Percentiles rank a stretch among this genome's conserved stretches.
phyloP scores from a whole-genome alignment of 2,888 invertebrate genomes.

The Epinotia brunnichana region DNA sequence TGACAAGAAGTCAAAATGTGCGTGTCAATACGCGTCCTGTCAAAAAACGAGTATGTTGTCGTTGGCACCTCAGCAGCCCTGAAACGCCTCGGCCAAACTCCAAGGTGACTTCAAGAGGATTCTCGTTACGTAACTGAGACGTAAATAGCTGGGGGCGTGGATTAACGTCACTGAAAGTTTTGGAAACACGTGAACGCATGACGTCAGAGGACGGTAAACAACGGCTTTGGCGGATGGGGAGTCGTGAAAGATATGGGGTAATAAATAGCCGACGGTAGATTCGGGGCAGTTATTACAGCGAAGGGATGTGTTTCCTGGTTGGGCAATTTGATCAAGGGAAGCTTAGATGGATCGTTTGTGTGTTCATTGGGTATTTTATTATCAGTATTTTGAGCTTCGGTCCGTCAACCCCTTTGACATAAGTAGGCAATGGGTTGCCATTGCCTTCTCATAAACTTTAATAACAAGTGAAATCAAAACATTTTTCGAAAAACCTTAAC shows the following conservation, averaged over 20 bases:
- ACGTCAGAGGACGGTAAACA: constrained; percentile 19
- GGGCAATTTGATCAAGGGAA: neutral
- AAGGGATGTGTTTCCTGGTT: neutral
- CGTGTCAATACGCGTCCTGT: no score
- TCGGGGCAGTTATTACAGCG: neutral
- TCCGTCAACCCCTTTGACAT: neutral
- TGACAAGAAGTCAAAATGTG: no score
- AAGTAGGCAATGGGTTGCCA: neutral
- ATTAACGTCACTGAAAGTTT: constrained; percentile 32
- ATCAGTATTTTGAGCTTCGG: neutral
- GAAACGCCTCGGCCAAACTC: constrained; percentile 31
- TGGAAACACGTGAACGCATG: constrained; percentile 5
- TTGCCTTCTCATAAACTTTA: no score
- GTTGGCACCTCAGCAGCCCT: neutral
- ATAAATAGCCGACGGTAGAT: neutral
- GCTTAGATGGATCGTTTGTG: neutral
- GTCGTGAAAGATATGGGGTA: neutral
- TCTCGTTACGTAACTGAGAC: constrained; percentile 31
- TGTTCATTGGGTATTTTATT: neutral
- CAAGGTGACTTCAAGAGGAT: constrained; percentile 41
- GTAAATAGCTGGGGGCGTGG: constrained; percentile 36
- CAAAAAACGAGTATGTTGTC: neutral
- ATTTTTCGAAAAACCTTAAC: no score
- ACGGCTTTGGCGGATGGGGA: neutral
- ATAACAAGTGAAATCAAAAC: no score